phyloP scores from a whole-genome alignment of 2,888 invertebrate genomes.

The Syritta pipiens region DNA sequence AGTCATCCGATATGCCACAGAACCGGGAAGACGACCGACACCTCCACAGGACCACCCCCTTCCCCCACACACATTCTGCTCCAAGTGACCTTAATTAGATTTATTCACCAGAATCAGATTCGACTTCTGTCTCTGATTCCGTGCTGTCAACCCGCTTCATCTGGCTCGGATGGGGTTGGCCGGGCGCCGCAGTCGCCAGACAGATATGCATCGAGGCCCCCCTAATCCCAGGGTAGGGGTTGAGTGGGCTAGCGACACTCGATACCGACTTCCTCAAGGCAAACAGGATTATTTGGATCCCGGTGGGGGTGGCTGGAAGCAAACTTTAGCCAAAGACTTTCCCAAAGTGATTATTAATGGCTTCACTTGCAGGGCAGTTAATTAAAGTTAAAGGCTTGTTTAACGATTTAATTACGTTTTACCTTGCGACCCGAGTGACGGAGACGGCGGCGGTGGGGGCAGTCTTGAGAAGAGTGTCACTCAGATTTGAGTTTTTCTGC shows the following conservation, averaged over 20 bases:
- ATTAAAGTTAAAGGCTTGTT: constrained; percentile 75
- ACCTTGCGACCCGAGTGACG: background rate
- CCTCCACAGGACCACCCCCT: background rate
- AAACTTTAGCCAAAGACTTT: background rate
- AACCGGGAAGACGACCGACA: background rate
- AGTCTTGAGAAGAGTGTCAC: background rate
- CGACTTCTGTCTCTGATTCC: constrained; percentile 24
- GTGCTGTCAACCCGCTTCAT: background rate
- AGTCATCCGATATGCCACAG: constrained; percentile 14
- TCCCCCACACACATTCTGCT: background rate
- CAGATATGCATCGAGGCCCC: constrained; percentile 18
- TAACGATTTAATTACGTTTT: constrained; percentile 75
- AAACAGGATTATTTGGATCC: background rate
- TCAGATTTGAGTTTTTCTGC: background rate
- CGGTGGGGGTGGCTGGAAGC: background rate
- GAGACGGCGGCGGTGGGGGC: background rate
- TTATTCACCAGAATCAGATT: constrained; percentile 25
- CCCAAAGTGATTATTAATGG: constrained; percentile 18
- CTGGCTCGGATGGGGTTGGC: background rate
- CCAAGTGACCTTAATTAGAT: constrained; percentile 41
- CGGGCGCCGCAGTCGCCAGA: background rate
- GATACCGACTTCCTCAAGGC: constrained; percentile 1
- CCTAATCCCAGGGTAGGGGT: constrained; percentile 4
- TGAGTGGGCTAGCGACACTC: background rate
- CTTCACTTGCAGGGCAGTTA: constrained; percentile 70